Conservation (phyloP, 2,797 vertebrate species). For the Danio choprae region DNA sequence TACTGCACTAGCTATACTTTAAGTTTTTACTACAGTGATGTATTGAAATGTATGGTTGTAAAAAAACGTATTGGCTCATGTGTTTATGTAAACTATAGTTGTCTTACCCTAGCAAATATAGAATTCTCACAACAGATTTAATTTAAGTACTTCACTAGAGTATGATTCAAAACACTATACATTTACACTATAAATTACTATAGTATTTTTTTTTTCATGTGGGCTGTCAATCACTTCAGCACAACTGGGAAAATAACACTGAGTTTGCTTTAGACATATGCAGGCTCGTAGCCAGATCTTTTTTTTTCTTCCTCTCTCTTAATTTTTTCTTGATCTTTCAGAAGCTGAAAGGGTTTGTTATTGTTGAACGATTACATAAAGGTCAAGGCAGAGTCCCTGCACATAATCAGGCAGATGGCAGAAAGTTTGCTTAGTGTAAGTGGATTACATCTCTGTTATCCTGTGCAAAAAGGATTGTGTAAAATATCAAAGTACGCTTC, state of each 20-base stretch:
- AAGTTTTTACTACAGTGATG: no score
- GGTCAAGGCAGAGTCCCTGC: slow-evolving; percentile 1
- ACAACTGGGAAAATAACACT: slow-evolving; percentile 5
- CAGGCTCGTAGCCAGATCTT: background rate
- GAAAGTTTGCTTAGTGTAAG: background rate
- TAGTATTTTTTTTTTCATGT: no score
- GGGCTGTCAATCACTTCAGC: slow-evolving; percentile 36
- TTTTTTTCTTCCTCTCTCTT: background rate
- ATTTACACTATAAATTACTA: no score
- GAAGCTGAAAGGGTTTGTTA: slow-evolving; percentile 9
- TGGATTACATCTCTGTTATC: slow-evolving; percentile 1
- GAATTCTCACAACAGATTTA: no score
- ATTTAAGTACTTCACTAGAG: no score
- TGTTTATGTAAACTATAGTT: no score
- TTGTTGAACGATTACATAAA: slow-evolving; percentile 19
- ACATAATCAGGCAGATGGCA: slow-evolving; percentile 10
- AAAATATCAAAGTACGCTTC: background rate
- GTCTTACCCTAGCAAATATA: no score
- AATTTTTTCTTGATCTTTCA: background rate
- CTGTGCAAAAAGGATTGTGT: background rate
- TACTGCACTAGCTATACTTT: no score
- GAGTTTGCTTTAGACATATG: slow-evolving; percentile 6
- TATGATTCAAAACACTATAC: no score
- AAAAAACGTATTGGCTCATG: no score
- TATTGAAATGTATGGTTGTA: no score